phyloP scores from a whole-genome alignment of 2,888 invertebrate genomes.

The Luffia ferchaultella region DNA sequence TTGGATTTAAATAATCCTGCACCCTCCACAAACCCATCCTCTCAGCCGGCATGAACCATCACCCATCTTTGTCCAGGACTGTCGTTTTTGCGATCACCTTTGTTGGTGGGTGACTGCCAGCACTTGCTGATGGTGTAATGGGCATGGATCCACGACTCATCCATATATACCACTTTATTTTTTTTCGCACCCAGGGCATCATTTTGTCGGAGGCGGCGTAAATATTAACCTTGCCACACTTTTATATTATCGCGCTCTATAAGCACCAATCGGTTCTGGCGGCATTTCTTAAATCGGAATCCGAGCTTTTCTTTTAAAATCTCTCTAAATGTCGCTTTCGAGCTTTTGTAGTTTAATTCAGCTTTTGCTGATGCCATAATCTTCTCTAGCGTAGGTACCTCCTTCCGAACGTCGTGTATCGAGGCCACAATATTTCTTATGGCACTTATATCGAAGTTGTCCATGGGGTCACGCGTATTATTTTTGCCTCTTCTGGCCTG shows the following conservation, averaged over 20 bases:
- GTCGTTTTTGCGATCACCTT: conserved; percentile 2
- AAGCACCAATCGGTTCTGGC: conserved; percentile 11
- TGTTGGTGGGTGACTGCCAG: conserved; percentile 2
- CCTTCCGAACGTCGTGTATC: too few species aligned
- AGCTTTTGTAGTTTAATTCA: conserved; percentile 10
- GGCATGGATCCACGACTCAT: conserved; percentile 11
- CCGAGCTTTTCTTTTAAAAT: conserved; percentile 11
- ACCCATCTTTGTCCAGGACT: conserved; percentile 4
- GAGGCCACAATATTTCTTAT: too few species aligned
- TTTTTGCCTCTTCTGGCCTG: too few species aligned
- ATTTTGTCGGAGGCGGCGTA: background rate
- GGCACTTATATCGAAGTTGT: too few species aligned
- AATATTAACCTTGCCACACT: conserved; percentile 8
- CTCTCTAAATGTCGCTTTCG: conserved; percentile 9
- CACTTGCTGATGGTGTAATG: conserved; percentile 7
- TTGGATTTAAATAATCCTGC: background rate
- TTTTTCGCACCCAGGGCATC: background rate
- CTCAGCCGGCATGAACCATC: conserved; percentile 6
- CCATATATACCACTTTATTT: conserved; percentile 10
- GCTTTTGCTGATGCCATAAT: too few species aligned
- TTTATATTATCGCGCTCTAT: conserved; percentile 11
- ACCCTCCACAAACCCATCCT: conserved; percentile 6
- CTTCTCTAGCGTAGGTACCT: too few species aligned
- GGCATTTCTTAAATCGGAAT: conserved; percentile 9
- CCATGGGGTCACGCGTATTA: too few species aligned